phyloP scores from a whole-genome alignment of 1,140 invertebrate species.

The Archegozetes longisetosus region DNA sequence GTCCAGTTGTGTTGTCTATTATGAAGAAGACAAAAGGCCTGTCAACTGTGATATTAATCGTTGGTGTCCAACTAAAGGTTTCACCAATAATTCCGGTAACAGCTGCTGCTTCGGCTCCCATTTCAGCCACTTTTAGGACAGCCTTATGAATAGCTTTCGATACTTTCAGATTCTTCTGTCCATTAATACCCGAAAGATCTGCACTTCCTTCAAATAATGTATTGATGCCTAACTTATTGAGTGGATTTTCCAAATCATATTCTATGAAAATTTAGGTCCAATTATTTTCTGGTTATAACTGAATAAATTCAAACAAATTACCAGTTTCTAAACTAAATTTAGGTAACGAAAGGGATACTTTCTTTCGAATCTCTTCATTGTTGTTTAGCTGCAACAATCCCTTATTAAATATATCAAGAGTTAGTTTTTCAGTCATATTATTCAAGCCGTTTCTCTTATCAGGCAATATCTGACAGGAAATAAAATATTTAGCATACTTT shows the following conservation, averaged over 20 bases:
- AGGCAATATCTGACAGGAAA: not conserved
- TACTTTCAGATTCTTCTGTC: slow-evolving; percentile 32
- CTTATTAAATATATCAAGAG: not conserved
- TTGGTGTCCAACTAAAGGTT: not conserved
- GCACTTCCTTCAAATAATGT: not conserved
- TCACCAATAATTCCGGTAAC: slow-evolving; percentile 35
- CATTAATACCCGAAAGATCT: not conserved
- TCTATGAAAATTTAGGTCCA: not conserved
- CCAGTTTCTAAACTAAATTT: not conserved
- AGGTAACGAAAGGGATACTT: not conserved
- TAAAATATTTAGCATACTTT: not conserved
- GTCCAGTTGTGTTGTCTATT: not conserved
- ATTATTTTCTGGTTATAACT: not conserved
- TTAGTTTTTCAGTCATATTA: not conserved
- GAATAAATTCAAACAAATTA: not conserved
- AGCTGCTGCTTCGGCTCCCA: slow-evolving; percentile 54
- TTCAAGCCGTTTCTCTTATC: not conserved
- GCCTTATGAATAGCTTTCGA: slow-evolving; percentile 42
- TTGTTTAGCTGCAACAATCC: not conserved
- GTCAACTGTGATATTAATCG: not conserved
- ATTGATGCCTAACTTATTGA: not conserved
- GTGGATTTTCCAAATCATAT: not conserved
- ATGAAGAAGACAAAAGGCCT: not conserved
- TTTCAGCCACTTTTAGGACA: slow-evolving; percentile 61
- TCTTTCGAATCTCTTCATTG: not conserved